Percentiles rank a stretch among this genome's conserved stretches.
Evolutionary conservation across 2,888 invertebrate genomes (phyloP).

Genomic region (Himalopsyche japonica): DNA sequence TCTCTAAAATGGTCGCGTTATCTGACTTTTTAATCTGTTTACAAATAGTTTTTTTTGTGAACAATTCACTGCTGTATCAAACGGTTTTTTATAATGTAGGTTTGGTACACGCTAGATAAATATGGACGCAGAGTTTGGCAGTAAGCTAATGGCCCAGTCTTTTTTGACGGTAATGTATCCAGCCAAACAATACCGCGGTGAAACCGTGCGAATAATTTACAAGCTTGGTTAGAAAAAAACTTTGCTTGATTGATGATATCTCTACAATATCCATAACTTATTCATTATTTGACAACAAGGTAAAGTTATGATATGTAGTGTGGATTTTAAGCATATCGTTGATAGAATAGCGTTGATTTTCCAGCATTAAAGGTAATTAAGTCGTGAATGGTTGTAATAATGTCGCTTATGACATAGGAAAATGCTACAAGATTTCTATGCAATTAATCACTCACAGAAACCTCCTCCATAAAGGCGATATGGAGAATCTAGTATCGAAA

Average conservation of each 20-base stretch:
- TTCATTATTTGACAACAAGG: too few species aligned
- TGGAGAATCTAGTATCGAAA: too few species aligned
- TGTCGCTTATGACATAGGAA: too few species aligned
- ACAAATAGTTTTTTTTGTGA: constrained; percentile 27
- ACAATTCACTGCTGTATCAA: constrained; percentile 33
- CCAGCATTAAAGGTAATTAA: too few species aligned
- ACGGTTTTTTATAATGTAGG: not conserved
- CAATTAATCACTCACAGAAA: too few species aligned
- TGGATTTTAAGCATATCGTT: too few species aligned
- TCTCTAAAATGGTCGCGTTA: constrained; percentile 35
- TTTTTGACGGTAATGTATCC: constrained; percentile 1
- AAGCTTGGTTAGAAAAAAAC: not conserved
- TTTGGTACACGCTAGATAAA: constrained; percentile 1
- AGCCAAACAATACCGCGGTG: not conserved
- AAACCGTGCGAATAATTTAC: not conserved
- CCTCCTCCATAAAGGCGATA: too few species aligned
- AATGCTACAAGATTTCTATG: too few species aligned
- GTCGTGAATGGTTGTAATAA: too few species aligned
- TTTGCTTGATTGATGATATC: not conserved
- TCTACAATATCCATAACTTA: not conserved
- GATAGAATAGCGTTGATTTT: too few species aligned
- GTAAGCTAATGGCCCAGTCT: constrained; percentile 14
- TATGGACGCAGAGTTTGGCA: not conserved
- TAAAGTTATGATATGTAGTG: too few species aligned
- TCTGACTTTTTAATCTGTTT: constrained; percentile 33